Percentiles rank a stretch among this genome's conserved stretches.
Conservation (phyloP, 1,140 invertebrate species). For the Plodia interpunctella region DNA sequence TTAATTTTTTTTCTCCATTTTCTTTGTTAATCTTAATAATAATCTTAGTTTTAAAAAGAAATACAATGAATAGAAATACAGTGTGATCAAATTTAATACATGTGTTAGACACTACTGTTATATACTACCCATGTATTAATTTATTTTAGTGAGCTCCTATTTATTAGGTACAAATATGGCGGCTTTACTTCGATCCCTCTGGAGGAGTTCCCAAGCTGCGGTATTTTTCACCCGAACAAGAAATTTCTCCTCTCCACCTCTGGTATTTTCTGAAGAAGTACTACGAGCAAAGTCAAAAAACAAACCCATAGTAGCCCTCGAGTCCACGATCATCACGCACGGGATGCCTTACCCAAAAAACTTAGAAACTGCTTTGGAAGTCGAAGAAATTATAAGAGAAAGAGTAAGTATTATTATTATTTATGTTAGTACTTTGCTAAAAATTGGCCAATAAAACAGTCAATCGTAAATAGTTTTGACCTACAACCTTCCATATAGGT, state of each 20-base stretch:
- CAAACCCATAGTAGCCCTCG: constrained; percentile 92
- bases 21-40: too few relatives aligned
- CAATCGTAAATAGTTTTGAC: too few relatives aligned
- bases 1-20: too few relatives aligned
- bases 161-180: constrained; percentile 46
- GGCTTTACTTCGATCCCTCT: constrained; percentile 33
- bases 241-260: constrained; percentile 14
- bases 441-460: too few relatives aligned
- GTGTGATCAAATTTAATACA: too few relatives aligned
- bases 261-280: constrained; percentile 78
- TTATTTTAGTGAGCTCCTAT: too few relatives aligned
- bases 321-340: constrained; percentile 98
- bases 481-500: too few relatives aligned
- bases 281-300: constrained; percentile 75
- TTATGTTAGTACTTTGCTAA: too few relatives aligned
- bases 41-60: too few relatives aligned
- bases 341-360: constrained; percentile 98
- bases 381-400: constrained; percentile 87
- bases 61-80: too few relatives aligned
- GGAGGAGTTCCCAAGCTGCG: constrained; percentile 21
- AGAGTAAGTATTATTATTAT: constrained; percentile 72
- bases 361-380: constrained; percentile 88
- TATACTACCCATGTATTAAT: too few relatives aligned
- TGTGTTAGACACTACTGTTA: too few relatives aligned
- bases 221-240: not conserved